Base-by-base conservation (phyloP, 2,797 vertebrate species). In the Chelmon rostratus region DNA sequence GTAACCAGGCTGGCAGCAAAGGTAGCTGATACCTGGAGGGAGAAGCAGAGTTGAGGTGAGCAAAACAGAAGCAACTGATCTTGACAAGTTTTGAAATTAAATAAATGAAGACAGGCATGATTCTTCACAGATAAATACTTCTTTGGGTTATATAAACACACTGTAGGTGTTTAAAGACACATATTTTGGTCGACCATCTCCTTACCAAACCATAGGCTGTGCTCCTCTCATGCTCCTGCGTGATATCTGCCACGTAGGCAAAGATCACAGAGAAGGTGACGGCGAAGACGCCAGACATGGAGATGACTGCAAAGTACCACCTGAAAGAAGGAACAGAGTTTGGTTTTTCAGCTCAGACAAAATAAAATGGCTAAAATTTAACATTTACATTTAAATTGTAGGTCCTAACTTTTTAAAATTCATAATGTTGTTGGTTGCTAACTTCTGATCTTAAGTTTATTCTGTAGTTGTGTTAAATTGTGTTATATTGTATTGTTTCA, bases 221-320 rank as follows among this genome's bases (percentile, higher is more conserved):
- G 92, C 96, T 98, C 85, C 97, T 95, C 85, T 98, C 97, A 52
- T 98, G 97, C 87, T 98, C 97, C 90, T 97, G 96, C 0, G 97
- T 98, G 91, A 98, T 97, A 87, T 98, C 97, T 0, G 97, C 97
- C 83, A 97, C 97, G 0, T 98, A 97, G 40, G 97, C 97, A 92
- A 98, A 98, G 79, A 98, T 97, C 79, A 97, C 97, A 0, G 97
- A 98, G 76, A 98, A 98, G 5, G 97, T 98, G 85, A 98, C 97
- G 10, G 97, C 97, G 79, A 98, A 98, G 76, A 98, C 97, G 11
- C 97, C 97, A 0, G 97, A 98, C 96, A 98, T 96, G 66, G 97
- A 98, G 90, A 98, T 98, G 81, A 98, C 97, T 1, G 97, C 97
- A 91, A 98, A 98, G 85, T 98, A 98, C 97, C 97, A 98, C 97